Evolutionary conservation across 2,888 invertebrate species (phyloP), one percentile per base, ranked within the genome.

Genomic region (Elysia crispata): DNA sequence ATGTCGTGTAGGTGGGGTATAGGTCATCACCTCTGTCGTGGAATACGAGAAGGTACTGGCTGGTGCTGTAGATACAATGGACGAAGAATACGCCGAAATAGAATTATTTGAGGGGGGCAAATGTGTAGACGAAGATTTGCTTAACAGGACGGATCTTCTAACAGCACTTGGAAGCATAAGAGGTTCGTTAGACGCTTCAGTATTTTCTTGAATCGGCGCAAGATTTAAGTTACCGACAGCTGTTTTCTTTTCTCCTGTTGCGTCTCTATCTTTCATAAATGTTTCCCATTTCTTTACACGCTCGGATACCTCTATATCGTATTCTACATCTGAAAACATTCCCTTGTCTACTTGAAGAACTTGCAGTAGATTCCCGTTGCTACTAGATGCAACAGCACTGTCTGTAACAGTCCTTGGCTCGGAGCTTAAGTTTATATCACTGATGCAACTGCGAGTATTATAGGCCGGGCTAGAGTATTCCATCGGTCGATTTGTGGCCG

Each of bases 311-410:
- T 89, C 88, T 60, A 90, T 90, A 76, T 90, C 85, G 77, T 90
- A 90, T 69, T 90, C 90, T 23, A 89, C 90, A 82, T 90, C 90
- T 1, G 90, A 90, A 80, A 90, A 90, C 90, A 90, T 90, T 25
- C 90, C 90, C 31, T 83, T 74, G 60, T 87, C 87, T 64, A 83
- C 64, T 1, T 79, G 72, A 3, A 86, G 84, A 23, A 81, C 66
- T 15, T 81, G 82, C 20, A 85, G 75, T 0, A 62, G 54, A 15
- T 6, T 69, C 25, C 49, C 76, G 23, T 41, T 41, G 41, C 41
- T 41, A 41, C 41, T 41, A 11, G 3, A 3, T 41, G 41, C 11
- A 11, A 11, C 41, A 41, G 41, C n/a, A n/a, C 41, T 41, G 41
- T 41, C 41, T 41, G 41, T 41, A 11, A 11, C 41, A 41, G 41